Evolutionary conservation across 2,888 invertebrate genomes (phyloP).

Genomic region (Ectemnius lituratus): DNA sequence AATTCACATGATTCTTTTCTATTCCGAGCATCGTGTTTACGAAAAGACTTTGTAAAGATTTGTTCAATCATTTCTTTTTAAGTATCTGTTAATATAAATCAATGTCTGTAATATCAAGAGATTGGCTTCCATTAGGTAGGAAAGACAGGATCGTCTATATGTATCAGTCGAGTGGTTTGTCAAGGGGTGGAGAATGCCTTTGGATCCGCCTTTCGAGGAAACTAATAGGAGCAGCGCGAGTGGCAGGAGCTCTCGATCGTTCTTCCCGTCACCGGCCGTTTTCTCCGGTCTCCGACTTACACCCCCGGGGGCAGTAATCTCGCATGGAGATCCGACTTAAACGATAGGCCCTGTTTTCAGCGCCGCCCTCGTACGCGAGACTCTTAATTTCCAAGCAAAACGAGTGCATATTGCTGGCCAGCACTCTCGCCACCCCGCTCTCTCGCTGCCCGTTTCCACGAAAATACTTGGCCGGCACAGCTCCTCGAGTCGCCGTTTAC

Average conservation of each 20-base stretch:
- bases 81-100: no score
- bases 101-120: not conserved
- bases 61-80: not conserved
- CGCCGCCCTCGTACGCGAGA: conserved; percentile 72
- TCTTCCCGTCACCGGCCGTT: conserved; percentile 66
- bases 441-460: conserved; percentile 67
- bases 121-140: conserved; percentile 1
- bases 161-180: conserved; percentile 45
- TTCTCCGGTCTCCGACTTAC: conserved; percentile 26
- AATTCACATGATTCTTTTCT: no score
- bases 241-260: conserved; percentile 31
- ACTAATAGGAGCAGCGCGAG: conserved; percentile 61
- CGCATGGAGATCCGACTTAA: conserved; percentile 76
- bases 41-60: no score
- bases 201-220: conserved; percentile 69
- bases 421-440: conserved; percentile 40
- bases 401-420: conserved; percentile 39
- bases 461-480: conserved; percentile 71
- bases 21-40: no score
- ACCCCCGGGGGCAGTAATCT: conserved; percentile 74
- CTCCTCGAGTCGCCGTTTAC: conserved; percentile 62
- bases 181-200: conserved; percentile 61
- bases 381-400: conserved; percentile 74
- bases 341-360: conserved; percentile 75
- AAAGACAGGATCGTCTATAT: not conserved